Evolutionary conservation across 2,797 vertebrate species (phyloP).

Genomic region (Psittacula derbiana): DNA sequence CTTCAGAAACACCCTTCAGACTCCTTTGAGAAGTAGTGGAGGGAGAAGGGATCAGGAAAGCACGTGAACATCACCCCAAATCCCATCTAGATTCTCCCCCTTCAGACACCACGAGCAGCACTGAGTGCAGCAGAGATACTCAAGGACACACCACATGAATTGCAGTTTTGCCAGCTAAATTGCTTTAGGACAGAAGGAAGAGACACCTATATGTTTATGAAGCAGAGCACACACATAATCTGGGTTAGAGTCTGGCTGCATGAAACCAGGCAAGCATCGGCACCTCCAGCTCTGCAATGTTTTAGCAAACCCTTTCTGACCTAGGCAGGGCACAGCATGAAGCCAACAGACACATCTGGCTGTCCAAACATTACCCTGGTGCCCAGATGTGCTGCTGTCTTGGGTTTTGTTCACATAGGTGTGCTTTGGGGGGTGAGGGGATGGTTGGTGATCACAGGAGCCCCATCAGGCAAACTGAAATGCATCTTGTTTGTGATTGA

Average conservation of each 20-base stretch:
- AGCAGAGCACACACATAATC: background rate
- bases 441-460: background rate
- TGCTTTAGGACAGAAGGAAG: background rate
- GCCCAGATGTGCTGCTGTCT: background rate
- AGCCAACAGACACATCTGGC: background rate
- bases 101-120: background rate
- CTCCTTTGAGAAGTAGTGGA: background rate
- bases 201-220: background rate
- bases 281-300: fast-evolving
- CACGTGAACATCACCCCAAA: background rate
- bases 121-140: background rate
- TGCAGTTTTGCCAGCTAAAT: background rate
- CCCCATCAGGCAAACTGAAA: background rate
- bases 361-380: background rate
- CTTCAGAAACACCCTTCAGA: background rate
- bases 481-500: background rate
- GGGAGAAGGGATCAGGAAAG: background rate
- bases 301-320: background rate
- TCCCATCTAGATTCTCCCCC: fast-evolving
- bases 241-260: background rate
- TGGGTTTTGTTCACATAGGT: background rate
- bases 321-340: background rate
- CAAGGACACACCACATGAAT: background rate
- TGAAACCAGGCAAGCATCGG: fast-evolving
- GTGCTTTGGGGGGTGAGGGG: background rate